Evolutionary conservation across 2,113 vertebrate genomes (phyloP).

Genomic region (Takifugu bimaculatus): DNA sequence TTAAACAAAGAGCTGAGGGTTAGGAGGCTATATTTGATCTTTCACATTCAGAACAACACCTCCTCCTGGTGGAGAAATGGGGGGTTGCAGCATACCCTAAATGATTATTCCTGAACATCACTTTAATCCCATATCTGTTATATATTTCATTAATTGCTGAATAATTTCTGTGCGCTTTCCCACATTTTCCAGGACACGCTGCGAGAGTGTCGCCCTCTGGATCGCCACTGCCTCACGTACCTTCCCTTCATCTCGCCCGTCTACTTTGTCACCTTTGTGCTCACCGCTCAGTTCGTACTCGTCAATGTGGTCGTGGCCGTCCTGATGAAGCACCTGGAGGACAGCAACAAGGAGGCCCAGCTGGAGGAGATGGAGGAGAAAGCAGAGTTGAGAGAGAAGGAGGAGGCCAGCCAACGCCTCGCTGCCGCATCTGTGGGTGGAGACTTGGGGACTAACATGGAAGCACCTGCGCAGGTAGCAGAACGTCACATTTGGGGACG

Average conservation of each 20-base stretch:
- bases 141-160: constrained; percentile 4
- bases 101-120: neutral
- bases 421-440: constrained; percentile 29
- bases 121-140: constrained; percentile 16
- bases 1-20: constrained; percentile 35
- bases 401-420: constrained; percentile 73
- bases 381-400: constrained; percentile 69
- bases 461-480: constrained; percentile 62
- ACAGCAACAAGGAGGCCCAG: constrained; percentile 96
- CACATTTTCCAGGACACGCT: constrained; percentile 82
- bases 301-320: constrained; percentile 98
- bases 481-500: neutral
- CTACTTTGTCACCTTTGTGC: constrained; percentile 97
- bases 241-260: constrained; percentile 92
- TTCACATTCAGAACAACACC: constrained; percentile 33
- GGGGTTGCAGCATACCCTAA: neutral
- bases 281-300: constrained; percentile 95
- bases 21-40: constrained; percentile 31
- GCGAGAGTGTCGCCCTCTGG: constrained; percentile 85
- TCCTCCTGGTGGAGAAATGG: constrained; percentile 47
- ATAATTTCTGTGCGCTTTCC: constrained; percentile 4
- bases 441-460: constrained; percentile 18
- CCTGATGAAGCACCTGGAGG: constrained; percentile 97
- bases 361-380: constrained; percentile 91
- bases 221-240: constrained; percentile 92